Evolutionary conservation across 2,113 vertebrate species (phyloP).

Genomic region (Marcusenius ussheri): DNA sequence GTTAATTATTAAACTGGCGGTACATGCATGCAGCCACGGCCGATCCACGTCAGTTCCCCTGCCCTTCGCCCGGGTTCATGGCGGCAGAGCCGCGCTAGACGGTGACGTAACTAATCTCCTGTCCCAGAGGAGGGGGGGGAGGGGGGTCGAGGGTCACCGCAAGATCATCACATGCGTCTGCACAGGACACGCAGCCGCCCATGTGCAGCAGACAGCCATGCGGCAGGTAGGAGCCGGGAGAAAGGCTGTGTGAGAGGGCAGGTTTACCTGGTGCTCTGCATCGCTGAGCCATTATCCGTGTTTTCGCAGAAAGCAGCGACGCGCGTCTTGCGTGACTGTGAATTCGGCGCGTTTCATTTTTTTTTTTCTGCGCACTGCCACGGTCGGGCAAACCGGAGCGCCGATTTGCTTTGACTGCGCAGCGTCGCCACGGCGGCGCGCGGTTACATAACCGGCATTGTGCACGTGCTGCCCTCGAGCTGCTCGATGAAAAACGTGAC

Average conservation of each 20-base stretch:
- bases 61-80: background rate
- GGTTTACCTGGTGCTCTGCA: background rate
- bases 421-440: background rate
- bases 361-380: background rate
- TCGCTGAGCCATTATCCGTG: background rate
- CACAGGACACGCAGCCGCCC: constrained; percentile 8
- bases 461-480: background rate
- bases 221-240: background rate
- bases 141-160: constrained; percentile 5
- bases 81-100: background rate
- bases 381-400: background rate
- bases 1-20: background rate
- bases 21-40: background rate
- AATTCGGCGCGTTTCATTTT: background rate
- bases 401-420: background rate
- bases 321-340: background rate
- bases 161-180: constrained; percentile 5
- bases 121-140: background rate
- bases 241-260: background rate
- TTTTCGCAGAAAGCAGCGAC: background rate
- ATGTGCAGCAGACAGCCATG: background rate
- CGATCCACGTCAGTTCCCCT: background rate
- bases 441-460: constrained; percentile 1
- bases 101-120: constrained; percentile 13
- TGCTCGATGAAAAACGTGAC: background rate